Base-by-base conservation (phyloP, 2,113 vertebrate species). In the Eretmodus cyanostictus region DNA sequence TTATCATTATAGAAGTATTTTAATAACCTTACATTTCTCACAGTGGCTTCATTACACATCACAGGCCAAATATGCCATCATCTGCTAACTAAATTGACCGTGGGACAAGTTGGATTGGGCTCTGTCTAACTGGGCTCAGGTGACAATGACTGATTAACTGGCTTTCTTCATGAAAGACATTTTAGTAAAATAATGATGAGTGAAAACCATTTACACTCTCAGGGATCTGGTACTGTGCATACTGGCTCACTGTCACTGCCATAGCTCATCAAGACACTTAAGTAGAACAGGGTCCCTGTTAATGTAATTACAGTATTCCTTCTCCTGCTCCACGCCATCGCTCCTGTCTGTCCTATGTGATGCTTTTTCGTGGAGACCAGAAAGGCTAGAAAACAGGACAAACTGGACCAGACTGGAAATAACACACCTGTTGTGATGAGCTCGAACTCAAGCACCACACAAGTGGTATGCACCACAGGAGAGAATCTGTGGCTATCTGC, bases 351-450 rank as follows among this genome's bases (percentile, higher is more conserved):
- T 80, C 66, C 80, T 38, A 40, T 73, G 24, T 71, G 31, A 83
- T 38, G 53, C 29, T 90, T 82, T 53, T 36, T 78, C 22, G 24
- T 71, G 31, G 36, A 24, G 73, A 61, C 76, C 49, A 42, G 42
- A 80, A 55, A 53, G 68, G 49, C 6, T 79, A 81, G 42, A 86
- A 42, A 27, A 81, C 51, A 38, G 47, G 83, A 71, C 11, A 81
- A 63, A 24, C 3, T 6, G 27, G 73, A 83, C 83, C 84, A 68
- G 78, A 85, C 80, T 38, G 55, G 85, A 38, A 86, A 87, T 85
- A 42, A 27, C 53, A 80, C 71, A 89, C 87, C 88, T 90, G 85
- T 89, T 84, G 82, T 55, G 82, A 89, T 63, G 76, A 87, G 63
- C 53, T 51, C 86, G 16, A 89, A 88, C 54, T 86, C 19, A 9